These are phyloP conservation scores for Phrynocephalus vlangalii DNA, from an alignment of 2,797 vertebrate genomes.

Conservation along the genomic window DNA sequence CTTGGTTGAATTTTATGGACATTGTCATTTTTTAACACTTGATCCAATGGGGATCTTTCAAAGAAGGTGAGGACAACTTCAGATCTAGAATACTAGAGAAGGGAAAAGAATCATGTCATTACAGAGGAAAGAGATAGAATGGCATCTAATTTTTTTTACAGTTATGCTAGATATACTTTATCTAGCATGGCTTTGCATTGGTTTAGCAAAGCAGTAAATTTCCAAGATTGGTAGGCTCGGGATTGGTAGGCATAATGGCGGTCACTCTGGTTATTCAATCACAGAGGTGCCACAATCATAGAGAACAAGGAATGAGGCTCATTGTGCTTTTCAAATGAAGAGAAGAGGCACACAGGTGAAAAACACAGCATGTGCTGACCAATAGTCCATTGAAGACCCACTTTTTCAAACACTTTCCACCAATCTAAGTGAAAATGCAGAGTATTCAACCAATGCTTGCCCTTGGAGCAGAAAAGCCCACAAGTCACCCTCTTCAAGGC, in stretches of 20 bases:
- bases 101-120: conserved; percentile 29
- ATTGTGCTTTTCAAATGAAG: neutral
- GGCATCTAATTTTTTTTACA: neutral
- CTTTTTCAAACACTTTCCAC: no score
- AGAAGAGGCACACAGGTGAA: no score
- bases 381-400: no score
- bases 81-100: conserved; percentile 91
- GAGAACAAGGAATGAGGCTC: neutral
- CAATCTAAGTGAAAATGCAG: neutral
- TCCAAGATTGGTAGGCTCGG: neutral
- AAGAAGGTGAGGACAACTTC: conserved; percentile 98
- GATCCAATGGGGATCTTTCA: conserved; percentile 94
- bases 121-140: neutral
- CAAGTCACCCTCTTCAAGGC: neutral
- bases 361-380: no score
- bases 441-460: neutral
- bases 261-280: neutral
- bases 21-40: conserved; percentile 94
- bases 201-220: neutral
- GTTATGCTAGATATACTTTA: neutral
- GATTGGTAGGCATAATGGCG: neutral
- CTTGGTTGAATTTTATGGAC: conserved; percentile 95
- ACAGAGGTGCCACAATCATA: neutral
- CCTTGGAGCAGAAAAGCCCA: neutral
- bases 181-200: neutral